Base-by-base conservation (phyloP, 2,113 vertebrate genomes). In the Plestiodon gilberti region DNA sequence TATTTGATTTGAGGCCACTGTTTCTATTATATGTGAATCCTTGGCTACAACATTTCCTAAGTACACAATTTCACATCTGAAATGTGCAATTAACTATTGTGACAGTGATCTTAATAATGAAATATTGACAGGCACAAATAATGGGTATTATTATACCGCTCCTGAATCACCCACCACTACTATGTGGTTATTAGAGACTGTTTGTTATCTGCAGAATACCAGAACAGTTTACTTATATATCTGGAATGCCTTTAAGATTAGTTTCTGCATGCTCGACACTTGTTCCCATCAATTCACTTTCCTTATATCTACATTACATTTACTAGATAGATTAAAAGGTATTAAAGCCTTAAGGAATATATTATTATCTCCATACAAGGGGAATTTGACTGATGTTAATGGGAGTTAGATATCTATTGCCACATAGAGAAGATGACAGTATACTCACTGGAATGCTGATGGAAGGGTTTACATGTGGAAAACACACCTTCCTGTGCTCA, bases 241-340 rank as follows among this genome's bases (percentile, higher is more conserved):
- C 82, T 92, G 82, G 89, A 91, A 94, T 83, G 81, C 83, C 89
- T 74, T 87, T 88, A 62, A 91, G 90, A 93, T 93, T 81, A 92
- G 87, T 92, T 91, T 48, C 64, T 92, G 65, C 80, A 88, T 81
- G 82, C 55, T 93, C 43, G 78, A 73, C 48, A 23, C 82, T 62
- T 82, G 79, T 87, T 91, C 90, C 83, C 71, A 71, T 83, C 57
- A 82, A 78, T 76, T 52, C 23, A 75, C 87, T 90, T 89, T 78
- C 40, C 55, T 3, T 14, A 61, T 17, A 88, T 78, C 83, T 87
- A 62, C 23, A 85, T 87, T 92, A 81, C 67, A 83, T 88, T 88
- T 91, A 82, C 57, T 82, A 85, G 88, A 84, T 48, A 82, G 64
- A 85, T 90, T 88, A 92, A 87, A 86, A 43, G 61, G 1, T 30